These are phyloP conservation scores for Mormoops blainvillei DNA, from an alignment of 2,113 vertebrate species.

Conservation along the genomic window DNA sequence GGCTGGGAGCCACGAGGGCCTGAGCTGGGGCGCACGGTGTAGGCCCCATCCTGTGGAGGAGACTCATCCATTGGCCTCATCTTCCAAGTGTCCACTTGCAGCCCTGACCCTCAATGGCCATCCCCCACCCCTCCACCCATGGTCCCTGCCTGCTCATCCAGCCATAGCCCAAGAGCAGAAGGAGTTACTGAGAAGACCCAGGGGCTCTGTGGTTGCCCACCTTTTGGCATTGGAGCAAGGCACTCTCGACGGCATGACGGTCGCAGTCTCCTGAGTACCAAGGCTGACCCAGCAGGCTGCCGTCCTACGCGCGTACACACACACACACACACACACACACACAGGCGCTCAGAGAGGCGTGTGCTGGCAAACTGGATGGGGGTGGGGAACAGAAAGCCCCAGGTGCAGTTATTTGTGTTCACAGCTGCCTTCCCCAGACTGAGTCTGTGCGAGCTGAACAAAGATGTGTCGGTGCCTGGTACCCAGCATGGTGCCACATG, in stretches of 20 bases:
- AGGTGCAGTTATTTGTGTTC: not conserved
- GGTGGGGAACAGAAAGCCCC: not conserved
- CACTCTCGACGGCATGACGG: slow-evolving; percentile 82
- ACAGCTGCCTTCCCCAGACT: not conserved
- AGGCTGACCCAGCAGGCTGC: slow-evolving; percentile 72
- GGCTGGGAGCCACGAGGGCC: slow-evolving; percentile 81
- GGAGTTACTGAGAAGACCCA: not conserved
- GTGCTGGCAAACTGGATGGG: too few species aligned
- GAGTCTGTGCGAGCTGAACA: not conserved
- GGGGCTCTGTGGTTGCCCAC: not conserved
- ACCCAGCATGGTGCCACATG: not conserved
- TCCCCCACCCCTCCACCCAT: not conserved
- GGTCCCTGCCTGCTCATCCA: not conserved
- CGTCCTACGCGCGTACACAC: not conserved
- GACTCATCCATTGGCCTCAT: not conserved
- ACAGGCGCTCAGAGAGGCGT: not conserved
- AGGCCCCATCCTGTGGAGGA: slow-evolving; percentile 83
- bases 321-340: not conserved
- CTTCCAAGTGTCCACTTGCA: not conserved
- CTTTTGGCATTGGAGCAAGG: slow-evolving; percentile 71
- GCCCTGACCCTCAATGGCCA: not conserved
- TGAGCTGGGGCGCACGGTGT: slow-evolving; percentile 86
- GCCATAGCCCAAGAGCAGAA: not conserved
- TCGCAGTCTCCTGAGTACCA: slow-evolving; percentile 86
- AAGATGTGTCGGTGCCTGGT: not conserved